A percentile compares a stretch with the other conserved stretches of the same genome.
phyloP scores from a whole-genome alignment of 2,888 invertebrate genomes.

The Platycheirus albimanus region DNA sequence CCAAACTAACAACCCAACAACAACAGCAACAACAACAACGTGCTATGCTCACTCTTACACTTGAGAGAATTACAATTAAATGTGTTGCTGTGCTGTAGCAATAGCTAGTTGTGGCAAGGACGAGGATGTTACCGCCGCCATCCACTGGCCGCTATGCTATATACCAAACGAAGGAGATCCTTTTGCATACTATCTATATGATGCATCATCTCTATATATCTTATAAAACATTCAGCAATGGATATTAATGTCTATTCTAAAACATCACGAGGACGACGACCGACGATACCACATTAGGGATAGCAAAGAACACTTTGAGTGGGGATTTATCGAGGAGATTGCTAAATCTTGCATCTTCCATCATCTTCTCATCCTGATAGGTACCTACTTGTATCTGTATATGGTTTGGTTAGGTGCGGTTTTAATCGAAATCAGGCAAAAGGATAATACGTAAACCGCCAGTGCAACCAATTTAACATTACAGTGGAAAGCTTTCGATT shows the following conservation, averaged over 20 bases:
- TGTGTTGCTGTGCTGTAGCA: constrained; percentile 44
- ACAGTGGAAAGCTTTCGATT: constrained; percentile 49
- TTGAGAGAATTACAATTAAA: constrained; percentile 70
- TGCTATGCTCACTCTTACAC: constrained; percentile 45
- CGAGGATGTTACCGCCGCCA: not conserved
- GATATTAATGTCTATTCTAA: constrained; percentile 43
- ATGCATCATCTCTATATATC: constrained; percentile 4
- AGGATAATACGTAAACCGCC: constrained; percentile 65
- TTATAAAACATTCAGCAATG: not conserved
- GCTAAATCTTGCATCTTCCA: constrained; percentile 40
- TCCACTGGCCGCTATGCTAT: not conserved
- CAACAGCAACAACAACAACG: constrained; percentile 1
- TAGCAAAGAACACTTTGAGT: not conserved
- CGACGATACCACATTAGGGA: not conserved
- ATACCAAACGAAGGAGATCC: constrained; percentile 12
- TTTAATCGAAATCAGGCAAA: constrained; percentile 40
- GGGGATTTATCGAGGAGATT: constrained; percentile 19
- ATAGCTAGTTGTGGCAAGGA: constrained; percentile 4
- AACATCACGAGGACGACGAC: not conserved
- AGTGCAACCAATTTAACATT: constrained; percentile 66
- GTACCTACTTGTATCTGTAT: too few species aligned
- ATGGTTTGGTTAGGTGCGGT: constrained; percentile 14
- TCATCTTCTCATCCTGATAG: constrained; percentile 25
- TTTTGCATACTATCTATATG: too few species aligned
- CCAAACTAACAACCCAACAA: too few species aligned